Percentiles rank a stretch among this genome's conserved stretches.
phyloP scores from a whole-genome alignment of 2,888 invertebrate species.

The Andrena trimmerana region DNA sequence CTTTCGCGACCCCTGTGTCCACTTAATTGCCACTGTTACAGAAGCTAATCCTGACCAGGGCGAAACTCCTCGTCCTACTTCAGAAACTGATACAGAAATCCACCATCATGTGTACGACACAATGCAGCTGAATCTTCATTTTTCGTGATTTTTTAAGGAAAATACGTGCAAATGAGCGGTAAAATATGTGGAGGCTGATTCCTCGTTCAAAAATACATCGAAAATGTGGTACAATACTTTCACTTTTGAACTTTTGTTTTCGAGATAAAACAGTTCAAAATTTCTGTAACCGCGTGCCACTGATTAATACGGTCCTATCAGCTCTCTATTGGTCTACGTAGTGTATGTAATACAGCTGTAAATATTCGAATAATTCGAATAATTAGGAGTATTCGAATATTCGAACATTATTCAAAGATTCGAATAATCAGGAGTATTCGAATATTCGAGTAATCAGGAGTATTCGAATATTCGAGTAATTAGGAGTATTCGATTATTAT shows the following conservation, averaged over 20 bases:
- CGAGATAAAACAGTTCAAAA: neutral
- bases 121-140: no score
- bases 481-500: no score
- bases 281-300: no score
- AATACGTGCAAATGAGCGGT: neutral
- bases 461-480: no score
- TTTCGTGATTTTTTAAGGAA: neutral
- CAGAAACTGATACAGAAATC: neutral
- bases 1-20: neutral
- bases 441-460: no score
- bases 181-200: neutral
- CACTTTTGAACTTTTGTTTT: neutral
- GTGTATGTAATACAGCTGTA: no score
- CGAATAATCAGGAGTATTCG: no score
- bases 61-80: neutral
- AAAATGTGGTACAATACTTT: neutral
- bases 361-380: no score
- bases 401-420: no score
- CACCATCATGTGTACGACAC: neutral
- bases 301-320: no score
- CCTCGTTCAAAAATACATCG: neutral
- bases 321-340: no score
- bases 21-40: conserved; percentile 26
- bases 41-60: neutral
- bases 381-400: no score